Conservation (phyloP, 2,113 vertebrate species). For the Micromys minutus region DNA sequence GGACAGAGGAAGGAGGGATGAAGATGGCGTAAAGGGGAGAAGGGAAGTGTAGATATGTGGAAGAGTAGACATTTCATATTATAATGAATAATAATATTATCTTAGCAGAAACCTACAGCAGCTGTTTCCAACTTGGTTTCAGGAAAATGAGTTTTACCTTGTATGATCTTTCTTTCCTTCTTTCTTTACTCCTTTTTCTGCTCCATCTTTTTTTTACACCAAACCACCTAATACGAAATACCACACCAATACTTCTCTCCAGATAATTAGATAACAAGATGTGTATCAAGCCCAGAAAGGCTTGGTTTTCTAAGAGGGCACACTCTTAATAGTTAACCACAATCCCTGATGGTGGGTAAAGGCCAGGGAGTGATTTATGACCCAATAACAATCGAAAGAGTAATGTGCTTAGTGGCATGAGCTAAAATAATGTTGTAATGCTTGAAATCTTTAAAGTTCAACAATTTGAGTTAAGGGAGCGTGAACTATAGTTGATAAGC, state of each 20-base stretch:
- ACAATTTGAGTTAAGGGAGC: conserved; percentile 47
- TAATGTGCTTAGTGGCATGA: conserved; percentile 55
- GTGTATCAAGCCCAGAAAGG: neutral
- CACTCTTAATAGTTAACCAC: neutral
- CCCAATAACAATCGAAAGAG: neutral
- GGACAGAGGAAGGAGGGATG: neutral
- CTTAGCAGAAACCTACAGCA: neutral
- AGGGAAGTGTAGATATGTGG: neutral
- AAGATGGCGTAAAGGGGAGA: neutral
- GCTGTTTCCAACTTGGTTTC: neutral
- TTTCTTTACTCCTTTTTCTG: neutral
- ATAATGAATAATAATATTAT: neutral
- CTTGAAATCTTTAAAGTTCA: conserved; percentile 50
- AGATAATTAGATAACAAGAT: neutral
- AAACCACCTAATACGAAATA: neutral
- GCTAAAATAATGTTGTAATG: conserved; percentile 54
- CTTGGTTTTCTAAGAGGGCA: neutral
- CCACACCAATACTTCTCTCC: neutral
- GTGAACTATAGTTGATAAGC: conserved; percentile 17
- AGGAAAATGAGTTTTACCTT: neutral
- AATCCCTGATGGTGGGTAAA: neutral
- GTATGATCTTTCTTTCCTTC: neutral
- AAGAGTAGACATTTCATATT: neutral
- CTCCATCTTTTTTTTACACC: conserved; percentile 15
- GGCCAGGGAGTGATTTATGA: neutral